Base-by-base conservation (phyloP, 2,113 vertebrate genomes). In the Synodontis membranacea region DNA sequence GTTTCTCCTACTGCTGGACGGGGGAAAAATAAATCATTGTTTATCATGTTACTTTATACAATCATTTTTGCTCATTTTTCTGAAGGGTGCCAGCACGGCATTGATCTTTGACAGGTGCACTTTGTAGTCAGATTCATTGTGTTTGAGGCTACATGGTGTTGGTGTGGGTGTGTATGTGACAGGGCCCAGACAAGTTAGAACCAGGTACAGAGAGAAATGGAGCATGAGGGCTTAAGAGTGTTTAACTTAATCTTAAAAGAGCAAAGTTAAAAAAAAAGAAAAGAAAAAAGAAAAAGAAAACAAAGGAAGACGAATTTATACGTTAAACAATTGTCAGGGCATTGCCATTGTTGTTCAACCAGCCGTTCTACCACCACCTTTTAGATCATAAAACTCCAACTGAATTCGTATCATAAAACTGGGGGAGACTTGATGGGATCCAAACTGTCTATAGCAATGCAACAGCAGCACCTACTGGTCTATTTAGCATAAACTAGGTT, bases 381-480 rank as follows among this genome's bases (percentile, higher is more conserved):
- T 50, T 17, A 25, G 23, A 37, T 34, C 3, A 3, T n/a, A 34
- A 42, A 86, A 86, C 48, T n/a, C 44, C 14, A 79, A 28, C 0
- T 79, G 23, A 31, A 79, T 31, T 21, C 25, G 34, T 34, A 31
- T 15, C 42, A 3, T 70, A n/a, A 2, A 68, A 23, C 28, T 50
- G 10, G n/a, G 7, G 15, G 66, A 74, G 68, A 28, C 56, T n/a
- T 34, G 34, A 42, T 6, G 5, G 48, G 6, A 58, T 7, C 11
- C 37, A 42, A 5, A 56, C 54, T 28, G 50, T 23, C 48, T 21
- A 56, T 28, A 28, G 28, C 28, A 86, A 76, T 82, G 42, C 87
- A 90, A 90, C 84, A 90, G 89, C 89, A 88, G 78, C 89, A 89
- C 84, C 89, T 90, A 42, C 84, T 90, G 89, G 89, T 11, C 80